These are phyloP conservation scores for Camelus bactrianus DNA, from an alignment of 2,113 vertebrate genomes.

Conservation along the genomic window DNA sequence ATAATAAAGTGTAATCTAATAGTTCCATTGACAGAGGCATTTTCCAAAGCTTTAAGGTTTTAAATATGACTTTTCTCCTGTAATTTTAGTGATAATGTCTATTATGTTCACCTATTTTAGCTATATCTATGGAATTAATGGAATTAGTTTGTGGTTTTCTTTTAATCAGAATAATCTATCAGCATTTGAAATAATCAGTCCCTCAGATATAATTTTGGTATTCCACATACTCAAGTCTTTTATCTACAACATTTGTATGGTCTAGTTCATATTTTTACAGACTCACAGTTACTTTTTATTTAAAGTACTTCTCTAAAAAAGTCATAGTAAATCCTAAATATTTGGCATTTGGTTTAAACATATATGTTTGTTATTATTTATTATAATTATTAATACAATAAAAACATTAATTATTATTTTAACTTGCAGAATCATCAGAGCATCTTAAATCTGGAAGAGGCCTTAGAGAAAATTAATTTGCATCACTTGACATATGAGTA, in stretches of 20 bases:
- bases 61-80: constrained; percentile 5
- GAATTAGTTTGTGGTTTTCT: constrained; percentile 33
- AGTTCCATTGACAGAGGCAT: background rate
- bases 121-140: background rate
- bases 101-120: background rate
- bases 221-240: background rate
- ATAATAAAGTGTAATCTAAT: background rate
- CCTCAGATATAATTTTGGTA: background rate
- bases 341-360: background rate
- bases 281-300: background rate
- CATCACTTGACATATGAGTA: background rate
- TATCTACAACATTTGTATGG: background rate
- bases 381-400: background rate
- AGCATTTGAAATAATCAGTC: background rate
- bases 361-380: background rate
- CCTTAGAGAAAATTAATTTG: background rate
- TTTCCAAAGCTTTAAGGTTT: background rate
- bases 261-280: background rate
- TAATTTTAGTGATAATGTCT: background rate
- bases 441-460: background rate
- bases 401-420: background rate
- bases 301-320: constrained; percentile 9
- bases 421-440: background rate
- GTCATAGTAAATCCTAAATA: constrained; percentile 1
- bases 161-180: background rate